Conservation (phyloP, 2,113 vertebrate species). For the Halcyon malimbica region DNA sequence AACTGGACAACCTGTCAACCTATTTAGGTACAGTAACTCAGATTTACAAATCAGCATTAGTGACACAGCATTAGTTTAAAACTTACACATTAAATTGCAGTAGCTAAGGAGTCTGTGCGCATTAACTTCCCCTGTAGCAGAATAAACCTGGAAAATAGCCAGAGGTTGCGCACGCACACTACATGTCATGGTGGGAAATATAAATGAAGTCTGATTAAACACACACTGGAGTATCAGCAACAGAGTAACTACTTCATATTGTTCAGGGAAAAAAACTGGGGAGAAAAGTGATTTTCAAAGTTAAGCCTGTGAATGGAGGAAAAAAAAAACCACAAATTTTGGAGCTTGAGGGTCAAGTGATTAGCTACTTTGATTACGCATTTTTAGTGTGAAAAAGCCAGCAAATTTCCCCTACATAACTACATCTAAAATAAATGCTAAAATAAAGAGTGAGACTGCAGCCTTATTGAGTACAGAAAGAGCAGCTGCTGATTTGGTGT, state of each 20-base stretch:
- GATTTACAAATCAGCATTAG: not conserved
- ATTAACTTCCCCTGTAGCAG: not conserved
- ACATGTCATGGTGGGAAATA: not conserved
- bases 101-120: not conserved
- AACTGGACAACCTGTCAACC: not conserved
- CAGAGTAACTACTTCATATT: not conserved
- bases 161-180: not conserved
- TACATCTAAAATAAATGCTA: too few species aligned
- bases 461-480: too few species aligned
- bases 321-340: too few species aligned
- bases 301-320: too few species aligned
- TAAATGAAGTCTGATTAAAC: not conserved
- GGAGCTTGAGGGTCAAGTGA: too few species aligned
- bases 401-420: too few species aligned
- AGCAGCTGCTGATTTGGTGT: too few species aligned
- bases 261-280: not conserved
- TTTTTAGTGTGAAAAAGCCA: too few species aligned
- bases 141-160: not conserved
- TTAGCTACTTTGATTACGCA: too few species aligned
- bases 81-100: not conserved
- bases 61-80: not conserved
- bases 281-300: not conserved
- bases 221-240: not conserved
- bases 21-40: not conserved
- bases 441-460: too few species aligned